Conservation (phyloP, 2,113 vertebrate genomes). For the Platycercus adscitus region DNA sequence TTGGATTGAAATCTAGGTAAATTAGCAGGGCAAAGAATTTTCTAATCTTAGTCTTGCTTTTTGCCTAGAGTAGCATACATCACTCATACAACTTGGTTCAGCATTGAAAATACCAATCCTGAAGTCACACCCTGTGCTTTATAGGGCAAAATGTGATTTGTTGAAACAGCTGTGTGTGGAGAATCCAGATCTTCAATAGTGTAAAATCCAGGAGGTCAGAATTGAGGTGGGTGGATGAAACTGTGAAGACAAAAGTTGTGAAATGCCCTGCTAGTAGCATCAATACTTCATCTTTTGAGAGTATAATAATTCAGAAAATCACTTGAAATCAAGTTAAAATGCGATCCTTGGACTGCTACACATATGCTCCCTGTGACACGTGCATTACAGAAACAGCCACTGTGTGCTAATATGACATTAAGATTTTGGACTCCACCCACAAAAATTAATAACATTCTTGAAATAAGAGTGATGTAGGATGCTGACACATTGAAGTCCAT, state of each 20-base stretch:
- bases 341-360: background rate
- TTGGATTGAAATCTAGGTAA: background rate
- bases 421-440: constrained; percentile 34
- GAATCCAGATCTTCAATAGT: background rate
- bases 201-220: background rate
- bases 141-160: background rate
- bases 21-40: background rate
- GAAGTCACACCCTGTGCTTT: background rate
- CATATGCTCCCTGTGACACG: background rate
- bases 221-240: background rate
- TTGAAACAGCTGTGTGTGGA: background rate
- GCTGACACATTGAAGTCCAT: constrained; percentile 33
- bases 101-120: background rate
- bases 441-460: constrained; percentile 22
- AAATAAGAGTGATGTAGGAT: constrained; percentile 19
- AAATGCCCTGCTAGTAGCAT: background rate
- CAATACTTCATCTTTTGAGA: background rate
- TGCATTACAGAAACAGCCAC: background rate
- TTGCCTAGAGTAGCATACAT: background rate
- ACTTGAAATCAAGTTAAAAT: constrained; percentile 11
- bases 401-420: constrained; percentile 19
- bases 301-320: background rate
- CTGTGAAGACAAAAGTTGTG: background rate
- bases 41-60: background rate
- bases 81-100: background rate